These are phyloP conservation scores for Rhombomys opimus DNA, from an alignment of 2,113 vertebrate genomes.

Conservation along the genomic window DNA sequence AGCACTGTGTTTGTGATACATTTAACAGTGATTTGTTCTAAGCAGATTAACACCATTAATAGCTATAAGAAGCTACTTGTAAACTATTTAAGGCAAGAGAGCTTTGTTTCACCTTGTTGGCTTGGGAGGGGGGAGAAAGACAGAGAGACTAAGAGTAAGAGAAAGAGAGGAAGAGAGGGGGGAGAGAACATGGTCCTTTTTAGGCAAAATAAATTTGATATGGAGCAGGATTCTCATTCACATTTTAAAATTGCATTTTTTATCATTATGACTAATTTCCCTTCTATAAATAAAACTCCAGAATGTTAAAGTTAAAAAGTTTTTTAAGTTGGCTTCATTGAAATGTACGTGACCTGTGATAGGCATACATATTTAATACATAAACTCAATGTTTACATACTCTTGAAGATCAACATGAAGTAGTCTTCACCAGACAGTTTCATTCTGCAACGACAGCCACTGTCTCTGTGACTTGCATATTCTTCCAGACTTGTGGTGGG, in stretches of 20 bases:
- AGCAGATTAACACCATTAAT: slow-evolving; percentile 60
- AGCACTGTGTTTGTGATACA: background rate
- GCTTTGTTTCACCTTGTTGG: background rate
- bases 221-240: background rate
- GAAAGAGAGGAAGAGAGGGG: background rate
- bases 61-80: slow-evolving; percentile 40
- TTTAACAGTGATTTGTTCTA: slow-evolving; percentile 24
- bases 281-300: background rate
- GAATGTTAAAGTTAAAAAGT: background rate
- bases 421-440: background rate
- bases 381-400: background rate
- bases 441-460: background rate
- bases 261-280: background rate
- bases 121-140: background rate
- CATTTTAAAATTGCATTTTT: slow-evolving; percentile 15
- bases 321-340: background rate
- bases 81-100: slow-evolving; percentile 51
- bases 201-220: background rate
- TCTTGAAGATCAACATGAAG: background rate
- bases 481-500: background rate
- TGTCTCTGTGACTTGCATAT: background rate
- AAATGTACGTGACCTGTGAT: too few relatives aligned
- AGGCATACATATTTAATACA: background rate
- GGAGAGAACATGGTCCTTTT: background rate
- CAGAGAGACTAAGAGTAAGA: background rate